Base-by-base conservation (phyloP, 2,888 invertebrate species). In the Pyrochroa serraticornis region DNA sequence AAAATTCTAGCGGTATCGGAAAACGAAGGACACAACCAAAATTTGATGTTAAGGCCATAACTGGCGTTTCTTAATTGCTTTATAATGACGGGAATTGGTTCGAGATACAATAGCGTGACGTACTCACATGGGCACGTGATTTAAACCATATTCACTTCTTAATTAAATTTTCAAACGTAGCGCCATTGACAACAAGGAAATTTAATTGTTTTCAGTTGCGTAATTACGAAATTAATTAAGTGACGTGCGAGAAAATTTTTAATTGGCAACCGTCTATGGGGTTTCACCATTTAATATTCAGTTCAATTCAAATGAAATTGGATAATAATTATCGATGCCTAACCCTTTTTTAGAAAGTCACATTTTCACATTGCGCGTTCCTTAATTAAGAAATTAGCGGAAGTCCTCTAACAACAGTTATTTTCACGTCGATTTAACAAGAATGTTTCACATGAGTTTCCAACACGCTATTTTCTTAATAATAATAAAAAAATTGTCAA, bases 401-500 rank as follows among this genome's bases (percentile, higher is more conserved):
- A 58, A 58, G 43, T 39, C 34, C 10, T 14, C 9, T 33, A 32
- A 22, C n/a, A 5, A 13, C 31, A 12, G 38, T 35, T 45, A 31
- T 51, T 51, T 49, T 55, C 44, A 38, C 50, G 45, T 32, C 41
- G 34, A 34, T 41, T 48, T 41, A 53, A 39, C 47, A 41, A 30
- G 35, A 31, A 49, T 41, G 51, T 51, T 22, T 57, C 57, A 57
- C 57, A 57, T 51, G 42, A 46, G 37, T 57, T 57, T 57, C 57
- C 12, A 33, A 9, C 55, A 56, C 55, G 49, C 49, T 37, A 49
- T 46, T 53, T 22, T 37, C 5, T 33, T 54, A 47, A 54, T 48
- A 36, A 53, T 8, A 14, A 31, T 22, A 22, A 22, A 22, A 22
- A 22, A 2, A 37, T 52, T 45, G 45, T 52, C 44, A 38, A 42